A percentile compares a stretch with the other conserved stretches of the same genome.
Evolutionary conservation across 37 sponge, comb jelly and placozoan genomes (phyloP).

Genomic region (Trichoplax adhaerens): DNA sequence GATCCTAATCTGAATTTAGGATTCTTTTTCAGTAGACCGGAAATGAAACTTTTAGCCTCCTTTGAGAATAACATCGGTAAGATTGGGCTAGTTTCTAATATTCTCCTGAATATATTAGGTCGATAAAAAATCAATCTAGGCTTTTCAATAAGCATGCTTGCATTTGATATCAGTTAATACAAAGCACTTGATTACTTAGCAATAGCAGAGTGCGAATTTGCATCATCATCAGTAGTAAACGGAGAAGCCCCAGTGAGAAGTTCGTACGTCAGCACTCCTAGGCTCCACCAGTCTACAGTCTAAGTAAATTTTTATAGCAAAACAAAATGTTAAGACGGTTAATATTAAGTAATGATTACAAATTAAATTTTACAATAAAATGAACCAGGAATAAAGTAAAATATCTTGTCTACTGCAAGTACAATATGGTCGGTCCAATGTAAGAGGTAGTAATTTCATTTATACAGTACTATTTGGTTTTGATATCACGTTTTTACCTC

Average conservation of each 20-base stretch:
- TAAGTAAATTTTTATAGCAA: not conserved
- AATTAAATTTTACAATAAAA: too few relatives aligned
- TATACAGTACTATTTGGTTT: constrained; percentile 1
- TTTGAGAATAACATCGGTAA: constrained; percentile 29
- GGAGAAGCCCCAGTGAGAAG: constrained; percentile 79
- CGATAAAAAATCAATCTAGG: not conserved
- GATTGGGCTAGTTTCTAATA: constrained; percentile 35
- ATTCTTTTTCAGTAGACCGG: constrained; percentile 47
- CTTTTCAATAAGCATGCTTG: not conserved
- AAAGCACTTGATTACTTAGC: constrained; percentile 18
- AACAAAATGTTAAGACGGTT: too few relatives aligned
- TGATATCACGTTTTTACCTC: not conserved
- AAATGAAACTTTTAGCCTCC: constrained; percentile 24
- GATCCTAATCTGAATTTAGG: constrained; percentile 52
- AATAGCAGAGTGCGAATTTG: constrained; percentile 36
- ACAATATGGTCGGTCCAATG: too few relatives aligned
- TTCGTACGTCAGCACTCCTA: constrained; percentile 83
- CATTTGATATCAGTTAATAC: not conserved
- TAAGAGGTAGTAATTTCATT: not conserved
- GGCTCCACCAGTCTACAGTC: constrained; percentile 94
- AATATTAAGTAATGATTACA: too few relatives aligned
- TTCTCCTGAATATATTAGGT: constrained; percentile 36
- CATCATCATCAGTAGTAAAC: constrained; percentile 34
- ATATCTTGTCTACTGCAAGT: too few relatives aligned
- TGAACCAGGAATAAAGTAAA: too few relatives aligned